A percentile compares a stretch with the other conserved stretches of the same genome.
phyloP scores from a whole-genome alignment of 2,797 vertebrate genomes.

The Rhabdophis nuchalis region DNA sequence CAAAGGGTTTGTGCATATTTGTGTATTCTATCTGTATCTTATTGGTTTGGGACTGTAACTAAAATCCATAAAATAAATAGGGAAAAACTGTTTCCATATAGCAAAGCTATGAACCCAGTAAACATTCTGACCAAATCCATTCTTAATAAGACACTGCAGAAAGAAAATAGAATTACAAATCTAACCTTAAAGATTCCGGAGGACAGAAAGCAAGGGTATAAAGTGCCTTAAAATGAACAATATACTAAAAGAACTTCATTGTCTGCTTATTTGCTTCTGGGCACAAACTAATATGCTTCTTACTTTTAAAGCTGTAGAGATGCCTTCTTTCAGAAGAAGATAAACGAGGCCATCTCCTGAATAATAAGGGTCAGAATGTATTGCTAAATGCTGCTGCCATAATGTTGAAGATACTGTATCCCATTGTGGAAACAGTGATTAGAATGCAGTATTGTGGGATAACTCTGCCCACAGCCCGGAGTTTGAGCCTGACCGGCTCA shows the following conservation, averaged over 20 bases:
- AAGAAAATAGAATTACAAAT: neutral
- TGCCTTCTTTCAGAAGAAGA: neutral
- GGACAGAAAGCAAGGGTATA: neutral
- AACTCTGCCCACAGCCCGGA: neutral
- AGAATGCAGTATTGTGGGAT: neutral
- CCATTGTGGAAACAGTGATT: neutral
- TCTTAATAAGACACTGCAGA: neutral
- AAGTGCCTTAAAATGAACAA: neutral
- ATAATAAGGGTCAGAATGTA: neutral
- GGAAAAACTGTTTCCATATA: neutral
- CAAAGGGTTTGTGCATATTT: neutral
- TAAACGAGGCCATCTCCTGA: neutral
- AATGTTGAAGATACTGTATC: neutral
- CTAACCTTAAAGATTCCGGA: neutral
- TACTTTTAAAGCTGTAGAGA: neutral
- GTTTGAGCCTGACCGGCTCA: neutral
- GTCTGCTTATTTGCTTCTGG: neutral
- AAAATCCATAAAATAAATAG: neutral
- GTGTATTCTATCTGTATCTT: neutral
- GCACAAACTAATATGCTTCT: neutral
- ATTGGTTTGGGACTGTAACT: neutral
- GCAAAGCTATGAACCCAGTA: neutral
- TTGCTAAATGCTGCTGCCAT: neutral
- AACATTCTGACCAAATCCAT: too few species aligned
- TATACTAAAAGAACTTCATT: neutral